phyloP scores from a whole-genome alignment of 2,888 invertebrate species.

The Metopia argyrocephala region DNA sequence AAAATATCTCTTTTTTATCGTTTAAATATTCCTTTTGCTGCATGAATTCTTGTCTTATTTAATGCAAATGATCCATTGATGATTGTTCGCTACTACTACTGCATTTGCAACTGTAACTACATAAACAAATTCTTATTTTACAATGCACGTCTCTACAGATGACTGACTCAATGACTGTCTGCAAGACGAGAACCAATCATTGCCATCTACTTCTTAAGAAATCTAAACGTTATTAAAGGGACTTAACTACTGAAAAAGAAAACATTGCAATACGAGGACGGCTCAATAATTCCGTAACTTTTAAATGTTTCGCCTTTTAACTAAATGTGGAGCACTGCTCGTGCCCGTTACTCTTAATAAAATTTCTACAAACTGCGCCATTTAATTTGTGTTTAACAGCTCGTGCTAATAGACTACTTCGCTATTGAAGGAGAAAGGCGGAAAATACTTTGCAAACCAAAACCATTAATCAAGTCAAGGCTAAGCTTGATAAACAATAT shows the following conservation, averaged over 20 bases:
- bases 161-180: background rate
- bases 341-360: too few species aligned
- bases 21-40: conserved; percentile 71
- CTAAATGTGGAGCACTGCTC: too few species aligned
- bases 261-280: background rate
- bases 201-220: conserved; percentile 17
- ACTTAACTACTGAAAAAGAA: background rate
- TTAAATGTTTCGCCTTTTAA: too few species aligned
- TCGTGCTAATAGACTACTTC: too few species aligned
- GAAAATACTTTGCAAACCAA: too few species aligned
- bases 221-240: background rate
- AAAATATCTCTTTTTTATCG: conserved; percentile 66
- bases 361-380: too few species aligned
- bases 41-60: conserved; percentile 77
- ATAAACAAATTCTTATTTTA: conserved; percentile 46
- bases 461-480: too few species aligned
- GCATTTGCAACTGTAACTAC: conserved; percentile 66
- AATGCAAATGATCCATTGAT: conserved; percentile 77
- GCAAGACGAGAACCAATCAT: conserved; percentile 44
- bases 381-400: too few species aligned
- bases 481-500: too few species aligned
- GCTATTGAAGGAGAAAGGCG: too few species aligned
- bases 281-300: too few species aligned
- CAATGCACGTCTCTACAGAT: background rate
- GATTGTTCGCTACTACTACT: conserved; percentile 67